Percentiles rank a stretch among this genome's conserved stretches.
phyloP scores from a whole-genome alignment of 1,140 invertebrate species.

The Nasonia giraulti region DNA sequence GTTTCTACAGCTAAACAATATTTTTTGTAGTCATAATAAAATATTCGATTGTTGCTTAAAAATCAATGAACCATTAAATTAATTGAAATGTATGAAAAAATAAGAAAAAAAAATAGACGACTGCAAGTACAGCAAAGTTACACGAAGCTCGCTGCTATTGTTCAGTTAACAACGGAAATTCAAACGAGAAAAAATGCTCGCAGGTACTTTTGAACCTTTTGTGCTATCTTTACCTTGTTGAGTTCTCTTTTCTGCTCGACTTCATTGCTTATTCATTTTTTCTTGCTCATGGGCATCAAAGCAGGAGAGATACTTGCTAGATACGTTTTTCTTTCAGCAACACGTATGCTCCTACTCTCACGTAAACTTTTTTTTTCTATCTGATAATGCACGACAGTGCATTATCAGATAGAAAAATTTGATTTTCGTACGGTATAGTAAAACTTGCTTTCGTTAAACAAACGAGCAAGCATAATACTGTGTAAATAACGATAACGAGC shows the following conservation, averaged over 20 bases:
- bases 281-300: constrained; percentile 24
- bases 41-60: too few species aligned
- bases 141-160: neutral
- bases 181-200: constrained; percentile 24
- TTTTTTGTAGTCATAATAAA: neutral
- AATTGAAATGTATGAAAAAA: neutral
- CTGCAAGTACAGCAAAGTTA: neutral
- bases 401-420: too few species aligned
- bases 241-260: neutral
- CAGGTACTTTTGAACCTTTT: constrained; percentile 28
- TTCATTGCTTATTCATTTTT: constrained; percentile 42
- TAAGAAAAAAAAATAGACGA: neutral
- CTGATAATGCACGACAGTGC: neutral
- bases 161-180: neutral
- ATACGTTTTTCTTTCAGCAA: neutral
- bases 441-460: neutral
- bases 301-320: constrained; percentile 1
- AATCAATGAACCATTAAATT: neutral
- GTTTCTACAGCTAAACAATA: neutral
- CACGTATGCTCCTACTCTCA: neutral
- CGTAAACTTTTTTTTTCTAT: neutral
- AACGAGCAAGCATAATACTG: neutral
- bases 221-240: constrained; percentile 22
- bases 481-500: neutral
- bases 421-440: neutral